A percentile compares a stretch with the other conserved stretches of the same genome.
Conservation (phyloP, 1,140 invertebrate species). For the Drosophila ironensis region DNA sequence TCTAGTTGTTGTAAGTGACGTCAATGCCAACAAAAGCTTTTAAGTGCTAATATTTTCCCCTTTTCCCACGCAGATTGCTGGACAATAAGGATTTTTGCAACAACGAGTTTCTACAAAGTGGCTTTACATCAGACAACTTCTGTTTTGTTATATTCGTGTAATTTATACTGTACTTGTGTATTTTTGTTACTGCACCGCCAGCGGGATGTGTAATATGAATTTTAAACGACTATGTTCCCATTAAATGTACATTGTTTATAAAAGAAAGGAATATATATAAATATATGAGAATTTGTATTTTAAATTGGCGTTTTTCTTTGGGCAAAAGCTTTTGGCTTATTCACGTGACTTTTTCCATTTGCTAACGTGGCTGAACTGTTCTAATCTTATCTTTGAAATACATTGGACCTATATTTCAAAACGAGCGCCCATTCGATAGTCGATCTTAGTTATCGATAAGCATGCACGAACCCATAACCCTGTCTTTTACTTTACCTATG, state of each 20-base stretch:
- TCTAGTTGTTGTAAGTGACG: constrained; percentile 89
- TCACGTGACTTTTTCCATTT: background rate
- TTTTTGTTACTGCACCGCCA: constrained; percentile 55
- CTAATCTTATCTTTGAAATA: too few relatives aligned
- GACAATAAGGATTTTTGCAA: constrained; percentile 70
- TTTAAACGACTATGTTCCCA: constrained; percentile 39
- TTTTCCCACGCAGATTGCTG: constrained; percentile 69
- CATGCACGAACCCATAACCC: too few relatives aligned
- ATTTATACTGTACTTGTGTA: constrained; percentile 66
- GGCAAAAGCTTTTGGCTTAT: background rate
- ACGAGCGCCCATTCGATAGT: too few relatives aligned
- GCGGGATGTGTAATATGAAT: constrained; percentile 52
- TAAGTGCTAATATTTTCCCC: background rate
- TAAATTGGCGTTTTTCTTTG: background rate
- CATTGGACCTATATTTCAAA: too few relatives aligned
- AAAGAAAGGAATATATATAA: constrained; percentile 40
- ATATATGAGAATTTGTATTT: constrained; percentile 43
- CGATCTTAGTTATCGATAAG: too few relatives aligned
- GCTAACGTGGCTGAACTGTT: constrained; percentile 21
- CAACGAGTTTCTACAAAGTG: constrained; percentile 52
- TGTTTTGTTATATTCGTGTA: constrained; percentile 71
- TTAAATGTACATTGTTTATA: constrained; percentile 59
- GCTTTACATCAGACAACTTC: constrained; percentile 72
- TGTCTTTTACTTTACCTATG: too few relatives aligned
- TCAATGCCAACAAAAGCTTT: background rate